A percentile compares a stretch with the other conserved stretches of the same genome.
Conservation (phyloP, 2,888 invertebrate species). For the Ochropacha duplaris region DNA sequence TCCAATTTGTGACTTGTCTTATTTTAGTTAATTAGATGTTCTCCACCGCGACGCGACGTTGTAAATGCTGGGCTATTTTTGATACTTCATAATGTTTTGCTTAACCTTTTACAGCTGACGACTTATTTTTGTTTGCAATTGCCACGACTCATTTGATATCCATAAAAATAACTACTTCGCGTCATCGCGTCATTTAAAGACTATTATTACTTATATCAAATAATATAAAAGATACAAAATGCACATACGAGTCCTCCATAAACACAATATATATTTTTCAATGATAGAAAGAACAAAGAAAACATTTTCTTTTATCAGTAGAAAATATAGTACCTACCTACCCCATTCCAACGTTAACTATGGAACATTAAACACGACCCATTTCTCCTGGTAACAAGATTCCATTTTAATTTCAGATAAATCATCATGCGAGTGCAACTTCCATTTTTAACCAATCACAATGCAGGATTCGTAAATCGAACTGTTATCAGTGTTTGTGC, state of each 20-base stretch:
- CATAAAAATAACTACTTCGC: no score
- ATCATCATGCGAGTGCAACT: constrained; percentile 33
- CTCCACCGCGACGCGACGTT: constrained; percentile 26
- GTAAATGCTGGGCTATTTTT: constrained; percentile 34
- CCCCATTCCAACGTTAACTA: constrained; percentile 5
- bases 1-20: constrained; percentile 65
- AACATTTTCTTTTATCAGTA: neutral
- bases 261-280: neutral
- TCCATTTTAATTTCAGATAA: constrained; percentile 63
- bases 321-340: constrained; percentile 1
- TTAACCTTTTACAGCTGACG: neutral
- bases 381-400: constrained; percentile 61
- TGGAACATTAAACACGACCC: constrained; percentile 48
- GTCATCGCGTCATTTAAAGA: neutral
- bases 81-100: constrained; percentile 1
- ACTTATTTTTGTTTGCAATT: neutral
- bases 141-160: no score
- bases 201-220: neutral
- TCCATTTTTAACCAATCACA: constrained; percentile 64
- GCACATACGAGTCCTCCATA: no score
- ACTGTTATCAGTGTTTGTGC: constrained; percentile 66
- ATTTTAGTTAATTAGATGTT: constrained; percentile 66
- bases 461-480: constrained; percentile 67
- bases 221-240: no score
- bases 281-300: neutral